These are phyloP conservation scores for Drosophila arizonae DNA, from an alignment of 1,140 invertebrate genomes.

Conservation along the genomic window DNA sequence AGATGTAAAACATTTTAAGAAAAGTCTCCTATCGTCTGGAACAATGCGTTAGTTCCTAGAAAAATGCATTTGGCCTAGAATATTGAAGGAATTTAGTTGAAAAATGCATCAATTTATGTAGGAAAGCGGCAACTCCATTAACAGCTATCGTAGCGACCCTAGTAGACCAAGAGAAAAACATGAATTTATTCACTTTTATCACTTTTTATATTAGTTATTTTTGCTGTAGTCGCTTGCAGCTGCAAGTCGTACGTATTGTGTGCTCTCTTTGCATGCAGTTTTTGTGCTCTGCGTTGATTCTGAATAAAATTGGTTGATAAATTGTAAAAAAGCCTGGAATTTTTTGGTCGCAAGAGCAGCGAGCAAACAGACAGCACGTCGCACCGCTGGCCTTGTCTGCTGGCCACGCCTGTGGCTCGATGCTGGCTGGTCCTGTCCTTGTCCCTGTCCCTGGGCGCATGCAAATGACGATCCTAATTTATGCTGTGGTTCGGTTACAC, in stretches of 20 bases:
- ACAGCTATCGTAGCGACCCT: not conserved
- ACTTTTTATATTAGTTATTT: too few relatives aligned
- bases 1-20: too few relatives aligned
- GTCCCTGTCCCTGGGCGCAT: constrained; percentile 46
- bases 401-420: not conserved
- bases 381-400: constrained; percentile 24
- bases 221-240: not conserved
- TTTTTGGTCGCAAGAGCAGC: not conserved
- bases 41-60: too few relatives aligned
- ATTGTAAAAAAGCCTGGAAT: constrained; percentile 28
- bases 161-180: not conserved
- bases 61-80: too few relatives aligned
- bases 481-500: constrained; percentile 74
- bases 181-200: too few relatives aligned
- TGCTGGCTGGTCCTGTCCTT: constrained; percentile 20
- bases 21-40: too few relatives aligned
- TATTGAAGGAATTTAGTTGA: too few relatives aligned
- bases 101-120: too few relatives aligned
- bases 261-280: not conserved
- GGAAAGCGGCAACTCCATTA: not conserved
- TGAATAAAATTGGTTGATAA: constrained; percentile 47
- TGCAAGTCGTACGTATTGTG: not conserved
- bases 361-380: constrained; percentile 7
- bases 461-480: constrained; percentile 74
- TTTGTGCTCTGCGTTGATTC: constrained; percentile 33